Evolutionary conservation across 2,797 vertebrate species (phyloP), one percentile per base, ranked within the genome.

Genomic region (Sebastes taczanowskii): DNA sequence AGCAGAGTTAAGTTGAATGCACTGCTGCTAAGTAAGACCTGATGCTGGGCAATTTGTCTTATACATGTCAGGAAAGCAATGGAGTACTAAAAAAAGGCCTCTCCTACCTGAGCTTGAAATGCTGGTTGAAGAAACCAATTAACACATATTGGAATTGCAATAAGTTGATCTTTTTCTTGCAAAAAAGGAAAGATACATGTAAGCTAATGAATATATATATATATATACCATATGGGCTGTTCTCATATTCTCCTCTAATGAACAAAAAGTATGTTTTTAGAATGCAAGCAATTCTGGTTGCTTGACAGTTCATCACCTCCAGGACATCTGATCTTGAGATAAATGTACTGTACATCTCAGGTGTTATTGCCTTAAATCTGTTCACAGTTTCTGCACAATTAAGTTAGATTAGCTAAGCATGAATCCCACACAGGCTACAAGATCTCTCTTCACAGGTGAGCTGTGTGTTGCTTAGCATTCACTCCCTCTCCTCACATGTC

Each of bases 391-490:
- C 14, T 42, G 29, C 38, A 74, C 64, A 64, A 52, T 71, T 6
- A 77, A 75, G 69, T 75, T 66, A 22, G 23, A 62, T 65, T 14
- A 74, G 25, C 27, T 7, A 30, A 60, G 25, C 9, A 6, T 62
- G 59, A 73, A n/a, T 72, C 53, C 23, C 63, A 68, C 61, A 74
- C 56, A 65, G 25, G 30, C 52, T 66, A 11, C 3, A 2, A 13
- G 11, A 38, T 78, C 71, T 69, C 49, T 69, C 55, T 22, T 78
- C 55, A 85, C 74, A 85, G 66, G 79, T 88, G 71, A 85, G 62
- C 22, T n/a, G 27, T 53, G 74, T 61, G 23, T 80, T 82, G 64
- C 35, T 92, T 84, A 85, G 69, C 79, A 90, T 93, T 91, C 84
- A 0, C 35, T 67, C 52, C 53, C 25, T 74, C 49, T 67, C 53